Conservation (phyloP, 2,888 invertebrate genomes). For the Xiphydria camelus region DNA sequence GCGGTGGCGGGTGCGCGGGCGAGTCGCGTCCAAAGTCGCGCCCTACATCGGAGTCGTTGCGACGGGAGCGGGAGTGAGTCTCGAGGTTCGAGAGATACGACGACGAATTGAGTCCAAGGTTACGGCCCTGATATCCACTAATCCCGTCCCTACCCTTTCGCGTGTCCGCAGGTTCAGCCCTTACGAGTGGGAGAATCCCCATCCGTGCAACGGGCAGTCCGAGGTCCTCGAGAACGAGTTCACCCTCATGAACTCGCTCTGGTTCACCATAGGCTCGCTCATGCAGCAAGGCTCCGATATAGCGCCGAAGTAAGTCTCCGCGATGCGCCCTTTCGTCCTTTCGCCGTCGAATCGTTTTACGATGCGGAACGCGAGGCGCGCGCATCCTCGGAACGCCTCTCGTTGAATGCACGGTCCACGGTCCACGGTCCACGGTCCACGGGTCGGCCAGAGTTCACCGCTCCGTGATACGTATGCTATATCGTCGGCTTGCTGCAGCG, state of each 20-base stretch:
- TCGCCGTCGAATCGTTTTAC: conserved; percentile 2
- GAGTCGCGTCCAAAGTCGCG: background rate
- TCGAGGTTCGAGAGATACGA: conserved; percentile 2
- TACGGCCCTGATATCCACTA: conserved; percentile 39
- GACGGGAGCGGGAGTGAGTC: too few species aligned
- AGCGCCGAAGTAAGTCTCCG: conserved; percentile 80
- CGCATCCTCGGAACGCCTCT: conserved; percentile 1
- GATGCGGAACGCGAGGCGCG: background rate
- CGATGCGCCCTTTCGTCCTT: too few species aligned
- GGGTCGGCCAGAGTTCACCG: background rate
- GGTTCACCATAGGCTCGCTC: conserved; percentile 92
- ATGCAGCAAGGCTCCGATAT: conserved; percentile 93
- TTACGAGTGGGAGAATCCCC: conserved; percentile 91
- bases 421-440: background rate
- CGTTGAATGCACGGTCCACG: too few species aligned
- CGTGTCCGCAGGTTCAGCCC: conserved; percentile 79
- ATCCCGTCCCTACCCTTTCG: conserved; percentile 47
- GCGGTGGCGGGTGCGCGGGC: background rate
- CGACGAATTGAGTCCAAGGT: background rate
- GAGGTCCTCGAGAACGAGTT: conserved; percentile 88
- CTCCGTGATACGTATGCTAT: conserved; percentile 53
- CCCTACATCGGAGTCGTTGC: too few species aligned
- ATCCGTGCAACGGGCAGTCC: conserved; percentile 82
- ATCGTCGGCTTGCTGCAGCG: conserved; percentile 54
- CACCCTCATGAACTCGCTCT: conserved; percentile 88